Percentiles rank a stretch among this genome's conserved stretches.
Conservation (phyloP, 2,888 invertebrate species). For the Tortrix viridana region DNA sequence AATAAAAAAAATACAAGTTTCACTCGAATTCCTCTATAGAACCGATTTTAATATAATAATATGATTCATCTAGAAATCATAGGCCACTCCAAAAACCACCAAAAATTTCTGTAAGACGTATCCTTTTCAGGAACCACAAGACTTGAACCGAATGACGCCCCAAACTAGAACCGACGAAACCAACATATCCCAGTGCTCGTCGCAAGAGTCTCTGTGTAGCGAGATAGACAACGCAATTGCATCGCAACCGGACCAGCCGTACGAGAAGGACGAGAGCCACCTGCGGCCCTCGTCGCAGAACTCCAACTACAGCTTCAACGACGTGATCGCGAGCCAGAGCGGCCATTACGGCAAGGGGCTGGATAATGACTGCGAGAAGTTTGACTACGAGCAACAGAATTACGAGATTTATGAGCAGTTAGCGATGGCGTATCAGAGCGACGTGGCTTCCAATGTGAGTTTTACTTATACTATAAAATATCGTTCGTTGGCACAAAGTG, state of each 20-base stretch:
- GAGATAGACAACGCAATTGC: slow-evolving; percentile 41
- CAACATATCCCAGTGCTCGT: slow-evolving; percentile 61
- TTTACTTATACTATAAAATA: background rate
- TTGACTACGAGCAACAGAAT: slow-evolving; percentile 60
- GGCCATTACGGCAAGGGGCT: slow-evolving; percentile 51
- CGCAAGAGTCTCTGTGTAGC: slow-evolving; percentile 64
- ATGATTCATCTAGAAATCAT: no score
- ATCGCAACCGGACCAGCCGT: slow-evolving; percentile 44
- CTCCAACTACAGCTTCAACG: slow-evolving; percentile 72
- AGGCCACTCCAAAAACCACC: background rate
- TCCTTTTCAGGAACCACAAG: slow-evolving; percentile 41
- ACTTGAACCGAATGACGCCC: slow-evolving; percentile 14
- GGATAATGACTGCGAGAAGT: slow-evolving; percentile 53
- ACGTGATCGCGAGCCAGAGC: slow-evolving; percentile 64
- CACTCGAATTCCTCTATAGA: no score
- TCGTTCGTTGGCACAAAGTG: no score
- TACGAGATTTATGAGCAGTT: slow-evolving; percentile 77
- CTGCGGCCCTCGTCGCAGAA: slow-evolving; percentile 71
- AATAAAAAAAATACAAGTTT: no score
- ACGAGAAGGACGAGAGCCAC: slow-evolving; percentile 73
- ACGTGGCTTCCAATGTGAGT: slow-evolving; percentile 70
- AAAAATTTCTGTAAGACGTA: no score
- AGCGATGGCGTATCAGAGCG: slow-evolving; percentile 78
- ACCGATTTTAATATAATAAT: no score
- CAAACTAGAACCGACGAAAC: slow-evolving; percentile 51